phyloP scores from a whole-genome alignment of 2,113 vertebrate species.

The Myrmophylax atrothorax region DNA sequence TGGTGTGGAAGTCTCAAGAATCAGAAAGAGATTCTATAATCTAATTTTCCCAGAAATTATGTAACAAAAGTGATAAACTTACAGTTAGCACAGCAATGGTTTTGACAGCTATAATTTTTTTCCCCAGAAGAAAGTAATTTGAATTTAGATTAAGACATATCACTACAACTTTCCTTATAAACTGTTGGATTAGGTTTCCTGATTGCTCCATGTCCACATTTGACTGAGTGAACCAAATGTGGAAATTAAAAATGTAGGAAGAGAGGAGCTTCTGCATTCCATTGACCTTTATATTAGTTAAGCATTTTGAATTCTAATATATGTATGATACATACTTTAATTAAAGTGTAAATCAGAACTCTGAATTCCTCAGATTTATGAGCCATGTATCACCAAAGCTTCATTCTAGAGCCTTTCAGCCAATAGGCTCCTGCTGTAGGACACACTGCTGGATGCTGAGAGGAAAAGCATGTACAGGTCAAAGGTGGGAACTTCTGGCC shows the following conservation, averaged over 20 bases:
- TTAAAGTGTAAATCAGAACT: conserved; percentile 31
- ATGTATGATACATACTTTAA: conserved; percentile 33
- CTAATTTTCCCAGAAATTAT: conserved; percentile 3
- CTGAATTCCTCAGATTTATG: not conserved
- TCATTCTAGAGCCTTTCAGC: not conserved
- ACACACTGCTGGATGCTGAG: not conserved
- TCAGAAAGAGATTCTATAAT: not conserved
- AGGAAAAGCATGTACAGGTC: not conserved
- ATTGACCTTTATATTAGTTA: conserved; percentile 49
- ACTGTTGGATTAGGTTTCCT: not conserved
- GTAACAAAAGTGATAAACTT: conserved; percentile 22
- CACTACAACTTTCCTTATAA: not conserved
- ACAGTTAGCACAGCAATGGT: not conserved
- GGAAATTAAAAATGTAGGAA: conserved; percentile 31
- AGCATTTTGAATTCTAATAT: conserved; percentile 27
- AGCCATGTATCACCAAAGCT: not conserved
- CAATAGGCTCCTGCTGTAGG: not conserved
- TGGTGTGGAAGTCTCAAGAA: not conserved
- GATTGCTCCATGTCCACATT: not conserved
- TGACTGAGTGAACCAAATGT: not conserved
- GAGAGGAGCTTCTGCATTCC: not conserved
- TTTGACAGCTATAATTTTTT: conserved; percentile 16
- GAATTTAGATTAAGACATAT: conserved; percentile 51
- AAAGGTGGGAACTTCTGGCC: not conserved
- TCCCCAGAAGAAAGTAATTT: conserved; percentile 16